Evolutionary conservation across 92 coral and sea anemone species (phyloP), one percentile per base, ranked within the genome.

Genomic region (Actinostola sp.): DNA sequence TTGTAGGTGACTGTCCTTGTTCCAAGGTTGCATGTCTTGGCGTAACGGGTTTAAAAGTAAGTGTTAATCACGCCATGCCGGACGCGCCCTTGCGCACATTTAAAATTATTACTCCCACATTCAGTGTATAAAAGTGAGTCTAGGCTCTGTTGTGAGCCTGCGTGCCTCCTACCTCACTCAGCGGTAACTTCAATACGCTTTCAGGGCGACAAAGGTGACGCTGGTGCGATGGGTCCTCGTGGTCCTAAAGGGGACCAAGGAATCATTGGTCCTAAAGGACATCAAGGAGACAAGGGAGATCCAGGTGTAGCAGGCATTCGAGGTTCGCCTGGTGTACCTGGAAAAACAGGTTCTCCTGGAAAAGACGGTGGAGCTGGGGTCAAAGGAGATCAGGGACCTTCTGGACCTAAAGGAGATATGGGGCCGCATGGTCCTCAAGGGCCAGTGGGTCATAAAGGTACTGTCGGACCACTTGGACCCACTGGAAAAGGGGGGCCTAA

Each of bases 1-100:
- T 26, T 45, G 54, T 36, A 52, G 85, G 79, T 30, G 73, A 71
- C 72, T 79, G 85, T 54, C 85, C 85, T 1, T 79, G 85, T 31
- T 61, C 85, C 26, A 63, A 50, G 45, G 66, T 63, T 28, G 68
- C 70, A 17, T 79, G 85, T 51, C 38, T 39, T 33, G 85, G 79
- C 8, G 65, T 31, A 27, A 70, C 62, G 33, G 85, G 85, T 20
- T 57, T 56, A 35, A 62, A 71, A 62, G 85, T 79, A 53, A 36
- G 83, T 78, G 17, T 44, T 49, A 9, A 12, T 24, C 8, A 39
- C 45, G 14, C 7, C 7, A 14, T 39, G 14, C 7, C 4, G 61
- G 29, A 4, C 10, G 31, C 10, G 61, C 30, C 31, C 31, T 28
- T 54, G 5, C 16, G 25, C 25, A 50, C 54, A 48, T 13, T 3